phyloP scores from a whole-genome alignment of 2,113 vertebrate genomes.

The Oncorhynchus kisutch region DNA sequence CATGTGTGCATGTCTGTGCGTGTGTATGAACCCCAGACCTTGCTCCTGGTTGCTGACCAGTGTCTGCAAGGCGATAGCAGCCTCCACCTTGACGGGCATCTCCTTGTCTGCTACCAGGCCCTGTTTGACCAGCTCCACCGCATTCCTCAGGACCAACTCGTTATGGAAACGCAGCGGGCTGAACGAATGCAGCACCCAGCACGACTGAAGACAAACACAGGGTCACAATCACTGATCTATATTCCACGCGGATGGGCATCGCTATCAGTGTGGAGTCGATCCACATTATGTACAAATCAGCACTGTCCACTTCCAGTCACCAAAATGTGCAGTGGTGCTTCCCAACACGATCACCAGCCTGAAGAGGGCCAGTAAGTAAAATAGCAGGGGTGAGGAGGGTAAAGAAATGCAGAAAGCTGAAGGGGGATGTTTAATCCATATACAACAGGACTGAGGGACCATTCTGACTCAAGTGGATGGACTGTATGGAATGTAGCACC shows the following conservation, averaged over 20 bases:
- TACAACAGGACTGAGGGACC: no score
- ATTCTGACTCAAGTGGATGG: no score
- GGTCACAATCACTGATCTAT: background rate
- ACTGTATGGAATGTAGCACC: no score
- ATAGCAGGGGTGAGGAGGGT: background rate
- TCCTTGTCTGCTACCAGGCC: slow-evolving; percentile 92
- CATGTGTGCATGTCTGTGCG: background rate
- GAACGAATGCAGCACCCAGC: slow-evolving; percentile 95
- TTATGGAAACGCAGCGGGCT: slow-evolving; percentile 92
- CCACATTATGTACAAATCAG: background rate
- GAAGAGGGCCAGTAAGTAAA: background rate
- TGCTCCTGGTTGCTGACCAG: slow-evolving; percentile 93
- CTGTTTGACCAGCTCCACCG: slow-evolving; percentile 91
- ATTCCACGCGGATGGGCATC: background rate
- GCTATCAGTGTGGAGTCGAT: background rate
- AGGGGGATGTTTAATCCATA: no score
- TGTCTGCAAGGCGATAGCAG: slow-evolving; percentile 90
- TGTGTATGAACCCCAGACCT: slow-evolving; percentile 68
- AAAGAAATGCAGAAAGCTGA: no score
- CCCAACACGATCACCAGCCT: background rate
- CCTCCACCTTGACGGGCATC: slow-evolving; percentile 98
- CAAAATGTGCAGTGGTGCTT: background rate
- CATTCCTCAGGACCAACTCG: slow-evolving; percentile 87
- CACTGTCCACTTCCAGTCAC: no score
- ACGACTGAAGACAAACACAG: slow-evolving; percentile 75